Evolutionary conservation across 2,797 vertebrate genomes (phyloP), one percentile per base, ranked within the genome.

Genomic region (Cyclura pinguis): DNA sequence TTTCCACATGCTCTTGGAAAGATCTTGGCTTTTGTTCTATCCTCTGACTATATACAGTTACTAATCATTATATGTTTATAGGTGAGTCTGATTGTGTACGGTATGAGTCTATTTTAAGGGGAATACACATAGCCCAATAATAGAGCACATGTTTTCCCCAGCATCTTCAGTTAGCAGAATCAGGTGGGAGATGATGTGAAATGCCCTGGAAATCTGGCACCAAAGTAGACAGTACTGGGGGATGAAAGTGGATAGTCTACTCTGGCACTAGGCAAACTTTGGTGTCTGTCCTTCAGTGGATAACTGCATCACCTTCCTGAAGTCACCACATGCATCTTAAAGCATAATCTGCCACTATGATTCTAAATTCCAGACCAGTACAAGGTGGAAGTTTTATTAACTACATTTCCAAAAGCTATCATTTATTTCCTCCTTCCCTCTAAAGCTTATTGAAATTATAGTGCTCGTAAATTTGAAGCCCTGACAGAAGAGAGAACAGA

Each of bases 371-470:
- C 50, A 29, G 0, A 1, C 32, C 57, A 82, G 18, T 81, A 47
- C 42, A 74, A 67, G 72, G 55, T 77, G 84, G 69, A 82, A 88
- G 78, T 85, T 85, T 85, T 59, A 91, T 88, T 89, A 89, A 88
- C 87, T 89, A 42, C 80, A 82, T 82, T 85, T 91, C 80, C 67
- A 86, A 88, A 85, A 78, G 62, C 80, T 91, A 88, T 88, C 90
- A 55, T 86, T 67, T 91, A 86, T 88, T 89, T 89, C 81, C 62
- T 83, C 76, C 72, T 80, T 80, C 1, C 35, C 42, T 38, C 42
- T 86, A 82, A 86, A 76, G 69, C 85, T 62, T 86, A 78, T 50
- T 82, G 78, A 88, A 89, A 89, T 89, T 91, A 85, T 69, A 89
- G 78, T 42, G n/a, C 83, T 76, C 47, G 57, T 80, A 91, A 88